These are phyloP conservation scores for Chlamydotis undulata DNA, from an alignment of 2,113 vertebrate species.

Conservation along the genomic window DNA sequence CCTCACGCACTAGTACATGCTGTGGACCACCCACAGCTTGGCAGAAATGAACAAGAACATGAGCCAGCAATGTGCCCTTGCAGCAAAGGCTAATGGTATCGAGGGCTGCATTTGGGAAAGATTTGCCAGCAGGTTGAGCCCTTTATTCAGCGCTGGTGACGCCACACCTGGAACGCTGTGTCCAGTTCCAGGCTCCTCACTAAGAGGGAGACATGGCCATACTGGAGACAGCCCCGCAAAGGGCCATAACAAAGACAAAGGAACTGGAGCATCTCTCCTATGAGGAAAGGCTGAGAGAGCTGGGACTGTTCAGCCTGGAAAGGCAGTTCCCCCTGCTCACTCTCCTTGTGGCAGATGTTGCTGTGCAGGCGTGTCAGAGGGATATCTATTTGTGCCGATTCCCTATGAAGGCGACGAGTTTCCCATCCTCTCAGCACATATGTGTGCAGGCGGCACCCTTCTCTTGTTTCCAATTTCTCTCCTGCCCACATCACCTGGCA, in stretches of 20 bases:
- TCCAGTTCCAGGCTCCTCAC: not conserved
- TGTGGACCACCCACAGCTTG: not conserved
- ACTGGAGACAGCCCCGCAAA: not conserved
- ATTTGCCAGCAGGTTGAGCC: too few species aligned
- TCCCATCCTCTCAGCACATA: fast-evolving
- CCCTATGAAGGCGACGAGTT: fast-evolving
- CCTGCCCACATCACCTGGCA: fast-evolving
- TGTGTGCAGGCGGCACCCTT: not conserved
- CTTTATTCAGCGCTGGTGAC: too few species aligned
- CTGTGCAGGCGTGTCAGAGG: too few species aligned
- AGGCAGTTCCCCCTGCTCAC: too few species aligned
- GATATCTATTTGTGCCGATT: too few species aligned
- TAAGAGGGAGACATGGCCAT: not conserved
- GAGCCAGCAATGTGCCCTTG: too few species aligned
- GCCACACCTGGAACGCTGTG: too few species aligned
- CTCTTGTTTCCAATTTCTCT: not conserved
- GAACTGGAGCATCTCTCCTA: not conserved
- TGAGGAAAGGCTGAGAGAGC: not conserved
- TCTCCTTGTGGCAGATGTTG: not conserved
- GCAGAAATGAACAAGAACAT: not conserved
- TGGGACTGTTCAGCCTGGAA: not conserved
- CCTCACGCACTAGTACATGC: not conserved
- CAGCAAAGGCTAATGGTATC: too few species aligned
- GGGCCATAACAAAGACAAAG: not conserved
- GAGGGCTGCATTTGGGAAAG: too few species aligned